Percentiles rank a stretch among this genome's conserved stretches.
These are phyloP conservation scores for Piaya cayana DNA, from an alignment of 2,113 vertebrate species.

Conservation along the genomic window DNA sequence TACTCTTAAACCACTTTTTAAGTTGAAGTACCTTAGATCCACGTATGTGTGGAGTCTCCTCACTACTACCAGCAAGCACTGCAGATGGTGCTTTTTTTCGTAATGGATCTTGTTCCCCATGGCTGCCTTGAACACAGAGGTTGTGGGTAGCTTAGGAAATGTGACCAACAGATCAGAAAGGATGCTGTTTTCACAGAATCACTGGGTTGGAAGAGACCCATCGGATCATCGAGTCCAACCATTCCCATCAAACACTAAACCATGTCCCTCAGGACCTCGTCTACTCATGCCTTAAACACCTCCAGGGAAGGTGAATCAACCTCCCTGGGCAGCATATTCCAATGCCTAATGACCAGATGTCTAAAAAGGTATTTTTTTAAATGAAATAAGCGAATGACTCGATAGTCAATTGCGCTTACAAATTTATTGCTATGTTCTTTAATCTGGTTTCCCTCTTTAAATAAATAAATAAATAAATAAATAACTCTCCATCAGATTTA, in stretches of 20 bases:
- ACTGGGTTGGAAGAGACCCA: too few species aligned
- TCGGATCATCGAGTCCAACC: too few species aligned
- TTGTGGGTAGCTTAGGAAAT: not conserved
- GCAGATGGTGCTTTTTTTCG: not conserved
- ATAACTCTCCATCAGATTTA: not conserved
- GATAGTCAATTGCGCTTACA: not conserved
- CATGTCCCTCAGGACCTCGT: too few species aligned
- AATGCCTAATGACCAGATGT: too few species aligned
- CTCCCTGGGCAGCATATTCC: too few species aligned
- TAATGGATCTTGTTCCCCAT: not conserved
- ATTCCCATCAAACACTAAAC: too few species aligned
- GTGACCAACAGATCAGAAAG: not conserved
- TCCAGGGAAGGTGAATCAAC: too few species aligned
- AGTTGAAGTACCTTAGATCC: not conserved
- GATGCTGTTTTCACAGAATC: too few species aligned
- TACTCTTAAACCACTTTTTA: not conserved
- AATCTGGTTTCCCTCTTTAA: not conserved
- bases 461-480: not conserved
- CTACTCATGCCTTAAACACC: too few species aligned
- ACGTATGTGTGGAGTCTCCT: not conserved
- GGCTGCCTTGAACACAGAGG: not conserved
- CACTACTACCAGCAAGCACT: fast-evolving
- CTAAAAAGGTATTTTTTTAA: not conserved
- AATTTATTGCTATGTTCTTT: not conserved
- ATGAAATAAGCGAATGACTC: not conserved